Evolutionary conservation across 2,888 invertebrate genomes (phyloP), one percentile per base, ranked within the genome.

Genomic region (Ashinkailepas kermadecensis): DNA sequence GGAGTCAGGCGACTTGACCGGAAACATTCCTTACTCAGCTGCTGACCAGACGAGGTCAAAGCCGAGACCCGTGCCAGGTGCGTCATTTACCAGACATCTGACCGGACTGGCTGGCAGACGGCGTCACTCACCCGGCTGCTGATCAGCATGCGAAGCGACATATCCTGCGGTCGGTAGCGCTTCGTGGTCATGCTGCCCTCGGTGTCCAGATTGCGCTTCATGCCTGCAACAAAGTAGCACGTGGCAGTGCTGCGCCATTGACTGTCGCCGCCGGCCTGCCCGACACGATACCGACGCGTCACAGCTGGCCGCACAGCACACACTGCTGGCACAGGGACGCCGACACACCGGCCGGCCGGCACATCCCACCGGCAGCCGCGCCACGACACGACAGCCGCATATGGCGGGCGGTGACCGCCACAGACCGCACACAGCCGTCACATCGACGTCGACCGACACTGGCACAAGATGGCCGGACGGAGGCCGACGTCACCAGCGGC

Each of bases 101-200:
- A 13, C 12, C 59, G 12, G 12, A 1, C 15, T 59, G 59, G 59
- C 12, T 11, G 59, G 59, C 11, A 15, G 11, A 11, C 15, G 65
- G 11, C 18, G 18, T 3, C 13, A 39, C 79, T 79, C 23, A 79
- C 79, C 79, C 58, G n/a, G 58, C 79, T 79, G 58, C 58, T 25
- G 58, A 79, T 59, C 23, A 79, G 23, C 12, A 79, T 58, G 11
- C 79, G 79, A 23, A 79, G 79, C 25, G 79, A 23, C 79, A 79
- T 79, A 58, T 79, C 79, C 58, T 79, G 79, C 23, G 79, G 58
- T 10, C 79, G 79, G 59, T 79, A 58, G 58, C 79, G 79, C 18
- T 79, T 79, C 1, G 23, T 79, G 7, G 79, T 74, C 12, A 10
- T 74, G 23, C 21, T 74, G 21, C 56, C 74, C 10, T 74, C 74